phyloP scores from a whole-genome alignment of 2,113 vertebrate species.

The Odontesthes bonariensis region DNA sequence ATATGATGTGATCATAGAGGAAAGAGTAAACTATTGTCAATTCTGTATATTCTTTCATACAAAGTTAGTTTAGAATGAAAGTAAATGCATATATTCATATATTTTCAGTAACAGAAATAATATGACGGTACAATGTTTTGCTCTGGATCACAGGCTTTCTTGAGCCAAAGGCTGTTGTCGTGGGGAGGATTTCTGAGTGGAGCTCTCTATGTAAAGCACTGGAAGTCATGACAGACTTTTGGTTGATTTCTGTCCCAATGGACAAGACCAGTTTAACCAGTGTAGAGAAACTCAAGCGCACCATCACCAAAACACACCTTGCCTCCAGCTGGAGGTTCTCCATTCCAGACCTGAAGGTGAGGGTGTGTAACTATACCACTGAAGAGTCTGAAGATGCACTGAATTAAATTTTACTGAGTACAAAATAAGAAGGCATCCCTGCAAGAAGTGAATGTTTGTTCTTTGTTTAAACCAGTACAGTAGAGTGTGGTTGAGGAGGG shows the following conservation, averaged over 20 bases:
- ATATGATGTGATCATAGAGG: background rate
- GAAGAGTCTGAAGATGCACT: background rate
- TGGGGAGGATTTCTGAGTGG: constrained; percentile 19
- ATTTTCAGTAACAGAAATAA: background rate
- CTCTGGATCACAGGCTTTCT: constrained; percentile 19
- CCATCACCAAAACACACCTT: constrained; percentile 87
- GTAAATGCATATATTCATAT: background rate
- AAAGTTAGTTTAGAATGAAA: background rate
- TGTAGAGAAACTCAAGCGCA: constrained; percentile 89
- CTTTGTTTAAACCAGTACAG: constrained; percentile 40
- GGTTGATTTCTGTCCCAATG: constrained; percentile 93
- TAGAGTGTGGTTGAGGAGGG: constrained; percentile 48
- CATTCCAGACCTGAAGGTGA: constrained; percentile 96
- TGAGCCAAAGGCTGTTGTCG: constrained; percentile 26
- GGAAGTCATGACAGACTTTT: constrained; percentile 89
- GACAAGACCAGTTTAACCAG: constrained; percentile 90
- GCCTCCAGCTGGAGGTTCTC: constrained; percentile 89
- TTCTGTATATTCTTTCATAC: background rate
- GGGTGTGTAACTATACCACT: background rate
- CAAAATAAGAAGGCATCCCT: background rate
- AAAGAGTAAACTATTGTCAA: background rate
- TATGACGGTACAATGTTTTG: constrained; percentile 19
- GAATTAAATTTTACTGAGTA: background rate
- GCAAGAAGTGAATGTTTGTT: constrained; percentile 1
- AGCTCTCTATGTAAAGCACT: constrained; percentile 20